Conservation (phyloP, 2,888 invertebrate genomes). For the Acrobeloides nanus region DNA sequence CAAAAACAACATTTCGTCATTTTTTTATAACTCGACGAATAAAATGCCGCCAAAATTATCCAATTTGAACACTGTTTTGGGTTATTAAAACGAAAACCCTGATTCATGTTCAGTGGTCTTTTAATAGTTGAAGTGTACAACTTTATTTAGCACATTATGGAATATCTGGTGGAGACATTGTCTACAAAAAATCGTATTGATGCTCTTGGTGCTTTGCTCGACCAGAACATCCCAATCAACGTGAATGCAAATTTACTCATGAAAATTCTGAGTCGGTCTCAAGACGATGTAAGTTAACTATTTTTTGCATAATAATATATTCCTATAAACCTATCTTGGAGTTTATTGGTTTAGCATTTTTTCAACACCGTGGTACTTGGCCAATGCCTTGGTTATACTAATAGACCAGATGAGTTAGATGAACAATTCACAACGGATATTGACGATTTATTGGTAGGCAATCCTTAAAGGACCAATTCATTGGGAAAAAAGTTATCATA, state of each 20-base stretch:
- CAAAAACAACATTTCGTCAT: neutral
- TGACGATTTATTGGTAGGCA: slow-evolving; percentile 36
- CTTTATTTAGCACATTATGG: slow-evolving; percentile 11
- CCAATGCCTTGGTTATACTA: slow-evolving; percentile 40
- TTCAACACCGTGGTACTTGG: slow-evolving; percentile 45
- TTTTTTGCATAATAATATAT: slow-evolving; percentile 3
- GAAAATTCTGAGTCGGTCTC: slow-evolving; percentile 27
- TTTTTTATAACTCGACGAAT: no score
- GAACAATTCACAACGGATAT: slow-evolving; percentile 34
- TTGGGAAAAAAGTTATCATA: no score
- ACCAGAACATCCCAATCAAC: slow-evolving; percentile 23
- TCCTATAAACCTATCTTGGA: no score
- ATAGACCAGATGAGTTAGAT: slow-evolving; percentile 30
- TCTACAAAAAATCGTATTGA: slow-evolving; percentile 19
- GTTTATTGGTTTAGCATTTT: slow-evolving; percentile 35
- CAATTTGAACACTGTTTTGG: no score
- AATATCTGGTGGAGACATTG: slow-evolving; percentile 18
- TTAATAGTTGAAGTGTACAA: neutral
- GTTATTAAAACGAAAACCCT: no score
- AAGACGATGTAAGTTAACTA: slow-evolving; percentile 26
- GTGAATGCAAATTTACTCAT: slow-evolving; percentile 35
- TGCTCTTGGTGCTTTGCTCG: slow-evolving; percentile 24
- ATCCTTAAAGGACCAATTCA: no score
- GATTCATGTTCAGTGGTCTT: neutral
- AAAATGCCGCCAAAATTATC: no score